Base-by-base conservation (phyloP, 1,140 invertebrate species). In the Sogatella furcifera region DNA sequence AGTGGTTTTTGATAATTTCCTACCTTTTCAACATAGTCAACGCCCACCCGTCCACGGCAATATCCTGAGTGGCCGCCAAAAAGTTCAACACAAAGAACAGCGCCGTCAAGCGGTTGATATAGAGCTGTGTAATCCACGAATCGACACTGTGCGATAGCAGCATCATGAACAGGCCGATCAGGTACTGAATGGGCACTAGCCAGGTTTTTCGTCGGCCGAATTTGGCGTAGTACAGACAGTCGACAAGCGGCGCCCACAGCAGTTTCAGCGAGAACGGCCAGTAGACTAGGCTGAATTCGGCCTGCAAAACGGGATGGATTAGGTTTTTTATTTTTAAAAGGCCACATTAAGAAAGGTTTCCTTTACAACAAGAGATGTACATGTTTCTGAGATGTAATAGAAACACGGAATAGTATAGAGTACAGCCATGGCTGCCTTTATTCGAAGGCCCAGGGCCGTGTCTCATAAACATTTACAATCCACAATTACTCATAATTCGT, bases 21-120 rank as follows among this genome's bases (percentile, higher is more conserved):
- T 73, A 89, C 84, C 90, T 89, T 72, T 95, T 92, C 3, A 99
- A 76, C 92, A 99, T 99, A 3, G 97, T 99, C 1, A 99, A 76
- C 1, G 97, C 97, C 97, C 97, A 99, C 3, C 97, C 97, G 82
- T 99, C 97, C 1, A 99, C 96, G 57, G 95, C 96, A 71, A 99
- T 98, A 75, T 99, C 97, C 78, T 99, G 97, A 21, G 96, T 99
- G 1, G 97, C 96, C 13, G 95, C 96, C 55, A 99, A 77, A 68
- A 98, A 97, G 69, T 97, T 98, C 1, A 99, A 77, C 55, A 82
- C 77, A 70, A 99, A 92, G 77, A 99, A 99, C 53, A 93, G 78
- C 19, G 81, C 66, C 8, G 95, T 97, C 5, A 99, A 74, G 28
- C 89, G 71, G 28, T 77, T 78, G 55, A 98, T 89, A 70, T 90